A percentile compares a stretch with the other conserved stretches of the same genome.
These are phyloP conservation scores for Erithacus rubecula DNA, from an alignment of 2,797 vertebrate species.

Conservation along the genomic window DNA sequence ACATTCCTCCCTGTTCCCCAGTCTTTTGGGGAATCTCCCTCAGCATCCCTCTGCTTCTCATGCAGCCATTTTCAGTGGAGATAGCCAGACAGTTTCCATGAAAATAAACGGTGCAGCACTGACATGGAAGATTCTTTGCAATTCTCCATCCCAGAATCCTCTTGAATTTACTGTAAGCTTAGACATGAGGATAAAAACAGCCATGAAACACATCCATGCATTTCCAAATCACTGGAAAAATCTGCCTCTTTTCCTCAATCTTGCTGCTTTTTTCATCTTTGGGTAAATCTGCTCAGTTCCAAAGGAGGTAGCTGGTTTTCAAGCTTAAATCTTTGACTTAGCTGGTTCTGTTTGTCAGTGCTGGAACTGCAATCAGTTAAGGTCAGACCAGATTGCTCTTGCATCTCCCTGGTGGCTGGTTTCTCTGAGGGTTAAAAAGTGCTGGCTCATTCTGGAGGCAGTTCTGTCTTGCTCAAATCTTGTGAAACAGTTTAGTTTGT, in stretches of 20 bases:
- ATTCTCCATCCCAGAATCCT: not conserved
- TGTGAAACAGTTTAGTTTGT: not conserved
- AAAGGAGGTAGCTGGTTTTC: not conserved
- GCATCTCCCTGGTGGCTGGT: not conserved
- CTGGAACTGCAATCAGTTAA: not conserved
- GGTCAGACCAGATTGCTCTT: not conserved
- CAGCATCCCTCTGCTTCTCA: not conserved
- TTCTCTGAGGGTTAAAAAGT: not conserved
- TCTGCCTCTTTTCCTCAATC: not conserved
- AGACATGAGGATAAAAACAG: not conserved
- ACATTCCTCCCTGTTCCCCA: not conserved
- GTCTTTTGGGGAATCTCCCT: not conserved
- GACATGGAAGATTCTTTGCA: not conserved
- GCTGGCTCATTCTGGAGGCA: not conserved
- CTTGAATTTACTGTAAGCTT: not conserved
- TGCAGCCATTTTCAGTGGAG: not conserved
- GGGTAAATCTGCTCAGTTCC: not conserved
- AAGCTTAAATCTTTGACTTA: not conserved
- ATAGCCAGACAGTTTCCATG: not conserved
- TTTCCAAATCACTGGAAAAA: not conserved
- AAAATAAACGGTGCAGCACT: not conserved
- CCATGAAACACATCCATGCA: rapidly evolving
- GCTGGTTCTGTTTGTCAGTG: not conserved
- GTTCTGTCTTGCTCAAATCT: not conserved
- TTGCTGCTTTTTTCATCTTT: not conserved